Base-by-base conservation (phyloP, 1,140 invertebrate species). In the Drosophila tani region DNA sequence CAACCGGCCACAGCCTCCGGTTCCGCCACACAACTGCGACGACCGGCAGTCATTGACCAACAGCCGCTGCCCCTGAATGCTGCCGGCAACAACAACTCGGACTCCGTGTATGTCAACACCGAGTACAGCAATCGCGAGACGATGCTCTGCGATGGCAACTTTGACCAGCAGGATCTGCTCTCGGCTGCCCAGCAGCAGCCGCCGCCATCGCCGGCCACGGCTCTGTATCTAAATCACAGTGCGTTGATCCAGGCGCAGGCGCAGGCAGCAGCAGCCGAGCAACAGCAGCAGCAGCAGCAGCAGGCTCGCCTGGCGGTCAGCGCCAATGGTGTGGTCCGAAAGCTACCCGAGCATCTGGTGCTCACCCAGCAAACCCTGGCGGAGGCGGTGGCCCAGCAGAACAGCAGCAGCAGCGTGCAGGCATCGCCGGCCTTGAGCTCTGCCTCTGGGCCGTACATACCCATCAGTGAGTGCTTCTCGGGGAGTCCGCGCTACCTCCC, bases 381-480 rank as follows among this genome's bases (percentile, higher is more conserved):
- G 0, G 91, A 81, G 58, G 83, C 86, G 5, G 62, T 65, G n/a
- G 74, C 81, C 17, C 84, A 81, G 49, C 81, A 83, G 11, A n/a
- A 93, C 0, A 93, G 56, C 76, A 91, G 81, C 47, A 93, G 59
- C 79, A 92, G 82, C 45, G 91, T 92, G 8, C 90, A 94, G 91
- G 95, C 95, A 68, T 95, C 95, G 14, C 95, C 95, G n/a, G 94
- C 95, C 3, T 93, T 93, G 15, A 95, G 94, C 73, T 94, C 94
- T 27, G 94, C 94, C 32, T 95, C 95, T 5, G 95, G 95, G 5
- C 96, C 96, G 0, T 97, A 97, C 82, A 97, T 97, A 93, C 95
- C 96, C 27, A 96, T 97, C 75, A 98, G 97, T 64, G 97, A 98
- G 93, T 99, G 98, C 92, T 96, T 97, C 73, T 97, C 97, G 59